Evolutionary conservation across 2,113 vertebrate species (phyloP).

Genomic region (Potamarius usumacintae): DNA sequence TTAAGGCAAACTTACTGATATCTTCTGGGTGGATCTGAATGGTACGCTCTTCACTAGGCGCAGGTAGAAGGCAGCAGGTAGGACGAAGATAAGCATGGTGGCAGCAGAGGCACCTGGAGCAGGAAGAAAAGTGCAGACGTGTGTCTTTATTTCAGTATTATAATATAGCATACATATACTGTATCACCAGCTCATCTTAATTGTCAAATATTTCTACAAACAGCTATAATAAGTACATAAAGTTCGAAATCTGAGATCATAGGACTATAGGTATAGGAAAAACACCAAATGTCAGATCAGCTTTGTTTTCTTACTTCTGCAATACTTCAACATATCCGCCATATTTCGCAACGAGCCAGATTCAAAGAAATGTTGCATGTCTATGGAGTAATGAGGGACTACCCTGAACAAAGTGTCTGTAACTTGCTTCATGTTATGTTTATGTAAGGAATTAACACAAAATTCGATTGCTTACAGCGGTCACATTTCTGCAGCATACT

Average conservation of each 20-base stretch:
- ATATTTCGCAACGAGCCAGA: not conserved
- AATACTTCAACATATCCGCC: not conserved
- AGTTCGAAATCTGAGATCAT: not conserved
- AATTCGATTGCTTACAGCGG: not conserved
- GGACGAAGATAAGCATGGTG: slow-evolving; percentile 95
- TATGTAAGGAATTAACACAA: not conserved
- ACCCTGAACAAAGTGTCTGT: not conserved
- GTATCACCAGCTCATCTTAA: too few species aligned
- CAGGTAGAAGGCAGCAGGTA: slow-evolving; percentile 92
- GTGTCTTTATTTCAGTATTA: not conserved
- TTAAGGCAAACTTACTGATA: slow-evolving; percentile 79
- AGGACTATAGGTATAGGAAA: not conserved
- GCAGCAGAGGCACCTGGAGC: slow-evolving; percentile 89
- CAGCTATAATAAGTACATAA: not conserved
- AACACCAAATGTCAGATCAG: not conserved
- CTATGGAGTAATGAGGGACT: not conserved
- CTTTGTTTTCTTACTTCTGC: not conserved
- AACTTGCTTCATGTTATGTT: not conserved
- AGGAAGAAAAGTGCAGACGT: not conserved
- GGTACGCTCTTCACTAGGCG: slow-evolving; percentile 86
- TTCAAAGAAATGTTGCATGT: not conserved
- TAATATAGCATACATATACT: not conserved
- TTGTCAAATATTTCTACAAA: not conserved
- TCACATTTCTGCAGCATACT: not conserved
- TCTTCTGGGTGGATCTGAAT: slow-evolving; percentile 85